Conservation (phyloP, 2,797 vertebrate species). For the Smutsia temminckii region DNA sequence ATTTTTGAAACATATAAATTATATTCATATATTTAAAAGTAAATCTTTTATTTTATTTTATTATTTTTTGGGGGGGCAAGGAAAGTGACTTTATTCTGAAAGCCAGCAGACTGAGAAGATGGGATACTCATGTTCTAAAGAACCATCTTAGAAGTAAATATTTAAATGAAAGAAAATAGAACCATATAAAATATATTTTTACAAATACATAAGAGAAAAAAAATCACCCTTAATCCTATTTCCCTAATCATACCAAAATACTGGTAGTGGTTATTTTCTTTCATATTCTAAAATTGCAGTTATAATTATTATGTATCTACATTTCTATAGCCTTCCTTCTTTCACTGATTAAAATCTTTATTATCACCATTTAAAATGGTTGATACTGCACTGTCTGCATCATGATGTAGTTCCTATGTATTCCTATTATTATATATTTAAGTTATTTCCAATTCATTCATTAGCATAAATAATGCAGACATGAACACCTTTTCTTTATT, state of each 20-base stretch:
- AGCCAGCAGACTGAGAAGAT: too few relatives aligned
- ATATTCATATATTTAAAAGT: not conserved
- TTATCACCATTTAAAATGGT: not conserved
- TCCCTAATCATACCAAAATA: not conserved
- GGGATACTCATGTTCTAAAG: too few relatives aligned
- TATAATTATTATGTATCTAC: not conserved
- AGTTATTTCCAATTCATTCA: constrained; percentile 6
- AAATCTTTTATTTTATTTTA: not conserved
- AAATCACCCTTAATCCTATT: not conserved
- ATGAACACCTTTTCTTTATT: not conserved
- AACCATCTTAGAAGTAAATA: not conserved
- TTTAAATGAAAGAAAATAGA: constrained; percentile 34
- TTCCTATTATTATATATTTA: not conserved
- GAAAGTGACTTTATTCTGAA: too few relatives aligned
- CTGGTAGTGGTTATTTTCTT: not conserved
- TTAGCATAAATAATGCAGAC: not conserved
- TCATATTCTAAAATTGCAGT: not conserved
- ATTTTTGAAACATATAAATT: not conserved
- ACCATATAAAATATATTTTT: not conserved
- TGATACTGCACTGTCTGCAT: not conserved
- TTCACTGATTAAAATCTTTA: not conserved
- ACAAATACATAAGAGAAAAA: constrained; percentile 8
- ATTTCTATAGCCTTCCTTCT: not conserved
- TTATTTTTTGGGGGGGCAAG: too few relatives aligned
- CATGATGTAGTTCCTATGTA: not conserved